Evolutionary conservation across 2,113 vertebrate species (phyloP).

Genomic region (cat (Felis catus)): F.catus_Fca126_mat1.0 CM031413.1:17276001-17276500

Average conservation of each 20-base stretch:
- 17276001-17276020: neutral
- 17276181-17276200: constrained; percentile 98
- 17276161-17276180: constrained; percentile 96
- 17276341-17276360: neutral
- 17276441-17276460: neutral
- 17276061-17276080: constrained; percentile 34
- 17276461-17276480: fast-evolving
- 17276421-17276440: neutral
- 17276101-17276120: constrained; percentile 96
- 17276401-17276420: fast-evolving
- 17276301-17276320: neutral
- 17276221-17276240: constrained; percentile 95
- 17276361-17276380: neutral
- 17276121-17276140: constrained; percentile 93
- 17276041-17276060: neutral
- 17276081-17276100: constrained; percentile 94
- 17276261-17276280: constrained; percentile 85
- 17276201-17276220: constrained; percentile 97
- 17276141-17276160: constrained; percentile 90
- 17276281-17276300: neutral
- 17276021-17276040: neutral
- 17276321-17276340: neutral
- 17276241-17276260: constrained; percentile 95
- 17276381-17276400: neutral
- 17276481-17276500: fast-evolving